phyloP scores from a whole-genome alignment of 2,113 vertebrate species.

The Pycnonotus jocosus region DNA sequence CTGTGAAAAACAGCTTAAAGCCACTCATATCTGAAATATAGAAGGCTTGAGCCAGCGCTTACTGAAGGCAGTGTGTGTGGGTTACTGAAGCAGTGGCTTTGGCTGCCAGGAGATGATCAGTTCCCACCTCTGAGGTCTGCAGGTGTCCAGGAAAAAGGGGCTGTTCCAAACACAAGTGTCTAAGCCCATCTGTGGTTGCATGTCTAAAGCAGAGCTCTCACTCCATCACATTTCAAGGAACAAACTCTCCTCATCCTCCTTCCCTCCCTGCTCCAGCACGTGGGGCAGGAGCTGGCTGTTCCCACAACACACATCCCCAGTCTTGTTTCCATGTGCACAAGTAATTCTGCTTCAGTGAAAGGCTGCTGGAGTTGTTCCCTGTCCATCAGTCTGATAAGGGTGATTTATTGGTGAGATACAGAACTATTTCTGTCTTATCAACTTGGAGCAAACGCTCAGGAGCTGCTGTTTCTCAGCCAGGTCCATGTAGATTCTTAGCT shows the following conservation, averaged over 20 bases:
- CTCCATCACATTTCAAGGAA: background rate
- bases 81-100: background rate
- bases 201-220: background rate
- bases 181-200: accelerated
- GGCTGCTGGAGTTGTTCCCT: background rate
- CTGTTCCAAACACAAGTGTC: background rate
- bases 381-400: background rate
- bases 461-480: background rate
- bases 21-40: background rate
- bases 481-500: accelerated
- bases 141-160: background rate
- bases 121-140: background rate
- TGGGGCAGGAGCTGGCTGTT: background rate
- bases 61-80: background rate
- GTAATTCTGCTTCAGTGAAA: background rate
- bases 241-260: background rate
- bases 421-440: background rate
- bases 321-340: accelerated
- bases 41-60: background rate
- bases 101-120: background rate
- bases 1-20: constrained; percentile 31
- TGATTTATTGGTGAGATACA: background rate
- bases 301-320: accelerated
- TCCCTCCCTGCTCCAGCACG: background rate
- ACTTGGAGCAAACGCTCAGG: background rate